Evolutionary conservation across 2,888 invertebrate genomes (phyloP).

Genomic region (Hyposoter didymator): DNA sequence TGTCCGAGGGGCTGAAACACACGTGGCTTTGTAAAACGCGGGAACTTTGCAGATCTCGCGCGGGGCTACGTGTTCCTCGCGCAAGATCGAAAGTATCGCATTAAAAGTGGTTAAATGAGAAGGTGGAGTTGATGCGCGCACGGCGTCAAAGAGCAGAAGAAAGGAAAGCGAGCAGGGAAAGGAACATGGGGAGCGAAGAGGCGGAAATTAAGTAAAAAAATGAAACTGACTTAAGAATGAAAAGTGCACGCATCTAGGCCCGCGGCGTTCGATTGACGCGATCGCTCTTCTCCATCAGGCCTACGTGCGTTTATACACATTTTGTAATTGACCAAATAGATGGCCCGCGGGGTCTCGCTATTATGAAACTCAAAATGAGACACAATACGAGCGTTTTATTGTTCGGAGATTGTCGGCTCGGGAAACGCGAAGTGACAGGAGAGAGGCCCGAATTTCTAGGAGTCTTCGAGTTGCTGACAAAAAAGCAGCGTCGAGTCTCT

Average conservation of each 20-base stretch:
- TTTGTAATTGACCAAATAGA: slow-evolving; percentile 42
- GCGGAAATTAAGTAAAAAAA: slow-evolving; percentile 3
- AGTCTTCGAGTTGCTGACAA: slow-evolving; percentile 13
- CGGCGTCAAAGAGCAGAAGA: slow-evolving; percentile 19
- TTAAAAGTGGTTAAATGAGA: slow-evolving; percentile 49
- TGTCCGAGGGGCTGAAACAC: slow-evolving; percentile 44
- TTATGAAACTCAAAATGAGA: slow-evolving; percentile 52
- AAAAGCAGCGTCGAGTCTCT: neutral
- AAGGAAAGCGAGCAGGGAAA: slow-evolving; percentile 25
- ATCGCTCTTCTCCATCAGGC: slow-evolving; percentile 21
- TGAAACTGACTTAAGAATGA: slow-evolving; percentile 14
- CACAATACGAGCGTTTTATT: slow-evolving; percentile 17
- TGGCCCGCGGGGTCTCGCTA: slow-evolving; percentile 35
- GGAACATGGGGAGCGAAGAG: slow-evolving; percentile 8
- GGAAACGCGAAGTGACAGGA: slow-evolving; percentile 7
- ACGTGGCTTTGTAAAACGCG: slow-evolving; percentile 31
- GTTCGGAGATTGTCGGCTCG: slow-evolving; percentile 43
- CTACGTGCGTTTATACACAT: neutral
- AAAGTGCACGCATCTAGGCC: slow-evolving; percentile 44
- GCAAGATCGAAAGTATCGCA: slow-evolving; percentile 69
- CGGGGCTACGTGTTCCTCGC: slow-evolving; percentile 10
- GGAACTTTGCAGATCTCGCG: slow-evolving; percentile 47
- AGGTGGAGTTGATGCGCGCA: slow-evolving; percentile 31
- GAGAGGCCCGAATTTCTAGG: slow-evolving; percentile 30
- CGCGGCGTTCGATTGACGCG: slow-evolving; percentile 31